Evolutionary conservation across 1,140 invertebrate genomes (phyloP), one percentile per base, ranked within the genome.

Genomic region (Archivesica marissinica): DNA sequence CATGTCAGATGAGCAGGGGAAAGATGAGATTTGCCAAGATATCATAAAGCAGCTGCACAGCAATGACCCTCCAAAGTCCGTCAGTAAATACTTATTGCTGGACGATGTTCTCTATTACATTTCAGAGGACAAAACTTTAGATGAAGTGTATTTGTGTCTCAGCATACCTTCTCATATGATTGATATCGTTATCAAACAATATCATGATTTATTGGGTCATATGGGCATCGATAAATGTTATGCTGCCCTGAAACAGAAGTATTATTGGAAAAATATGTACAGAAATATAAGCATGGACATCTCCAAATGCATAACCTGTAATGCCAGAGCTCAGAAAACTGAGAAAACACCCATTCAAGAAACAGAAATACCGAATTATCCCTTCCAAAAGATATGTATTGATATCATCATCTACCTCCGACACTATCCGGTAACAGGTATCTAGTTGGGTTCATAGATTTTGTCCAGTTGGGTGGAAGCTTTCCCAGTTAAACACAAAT

Each of bases 141-240:
- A 30, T 9, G 33, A 33, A 2, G 11, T 70, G 6, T 39, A 28
- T 15, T 64, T 64, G 66, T 44, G 56, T 41, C 30, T 74, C 2
- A 47, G 25, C 28, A 56, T 78, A 6, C 38, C 56, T 11, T 11
- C 20, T 30, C 41, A 39, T 64, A 39, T 64, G 47, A 7, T 28
- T 3, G 41, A 59, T 6, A 39, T 41, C n/a, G 33, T 78, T 7
- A 2, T 78, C 7, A 38, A 78, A 41, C 54, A 78, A 41, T 78
- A 64, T 66, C 76, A 78, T 66, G 38, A 64, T 44, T 30, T 38
- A 61, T 47, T 74, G 38, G 54, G 52, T 25, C 56, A 66, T 20
- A 15, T 44, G 35, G 76, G 76, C 4, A n/a, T 44, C 9, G 38
- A 78, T 64, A 61, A 78, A 44, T 78, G 76, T 64, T 78, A 61